Evolutionary conservation across 2,888 invertebrate genomes (phyloP), one percentile per base, ranked within the genome.

Genomic region (Villa cingulata): DNA sequence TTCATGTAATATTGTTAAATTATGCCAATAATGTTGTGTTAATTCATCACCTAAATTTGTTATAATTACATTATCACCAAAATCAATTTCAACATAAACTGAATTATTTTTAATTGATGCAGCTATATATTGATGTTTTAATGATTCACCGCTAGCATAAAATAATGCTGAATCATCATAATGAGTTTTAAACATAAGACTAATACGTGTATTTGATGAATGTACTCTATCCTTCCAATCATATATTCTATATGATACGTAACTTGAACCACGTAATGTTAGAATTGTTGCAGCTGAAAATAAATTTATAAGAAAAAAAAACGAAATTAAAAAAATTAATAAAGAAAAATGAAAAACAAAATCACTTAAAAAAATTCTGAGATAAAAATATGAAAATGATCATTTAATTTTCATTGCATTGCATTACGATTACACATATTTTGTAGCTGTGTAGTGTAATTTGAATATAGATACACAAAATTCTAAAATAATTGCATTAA

Each of bases 141-240:
- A 55, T 43, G 86, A 86, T 62, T 90, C 90, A 18, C 92, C 92
- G 57, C 90, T 89, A 5, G 92, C 92, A 65, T 94, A 94, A 64
- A 94, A 87, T 51, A 95, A 68, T 3, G 87, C 89, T 10, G 92
- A 92, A 62, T 94, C 87, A 63, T 90, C 89, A 70, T 88, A 87
- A 58, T 82, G 79, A 10, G 94, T 94, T 80, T 88, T 75, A 70
- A 94, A 94, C 66, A 87, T 78, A 60, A 94, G 72, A 61, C 91
- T 90, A 62, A 94, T 86, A 58, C 87, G 75, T 51, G 88, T 90
- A 40, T 81, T 81, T 41, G 87, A 83, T 0, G 89, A 88, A 63
- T 91, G 90, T 15, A 90, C 87, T 49, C 88, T 77, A 65, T 90
- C 88, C 66, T 88, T 87, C 86, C 88, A 90, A 60, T 90, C 87